phyloP scores from a whole-genome alignment of 30 jellyfish, hydroid and myxozoan species.

The Pseudorhiza aurosa region DNA sequence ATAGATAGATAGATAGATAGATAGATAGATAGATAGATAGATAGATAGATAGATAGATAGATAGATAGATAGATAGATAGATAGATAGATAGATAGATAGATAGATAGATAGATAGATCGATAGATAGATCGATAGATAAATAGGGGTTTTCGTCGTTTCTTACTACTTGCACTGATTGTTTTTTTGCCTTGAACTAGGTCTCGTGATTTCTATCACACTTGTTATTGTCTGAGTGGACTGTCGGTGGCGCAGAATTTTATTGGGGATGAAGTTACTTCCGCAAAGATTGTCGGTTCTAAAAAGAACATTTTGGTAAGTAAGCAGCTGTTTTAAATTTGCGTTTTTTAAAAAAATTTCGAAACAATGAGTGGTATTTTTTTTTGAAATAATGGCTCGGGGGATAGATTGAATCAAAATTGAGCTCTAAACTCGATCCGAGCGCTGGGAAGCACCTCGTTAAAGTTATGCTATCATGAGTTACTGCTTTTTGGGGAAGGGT shows the following conservation, averaged over 20 bases:
- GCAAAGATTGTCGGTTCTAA: constrained; percentile 69
- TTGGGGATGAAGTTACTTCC: constrained; percentile 73
- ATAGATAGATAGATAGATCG: no score
- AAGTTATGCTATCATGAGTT: no score
- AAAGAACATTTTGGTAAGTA: constrained; percentile 77
- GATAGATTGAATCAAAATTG: no score
- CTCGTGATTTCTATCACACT: constrained; percentile 92
- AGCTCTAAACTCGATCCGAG: no score
- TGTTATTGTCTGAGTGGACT: constrained; percentile 97
- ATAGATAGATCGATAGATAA: no score
- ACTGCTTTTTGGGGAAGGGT: no score
- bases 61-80: constrained; percentile 4
- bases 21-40: background rate
- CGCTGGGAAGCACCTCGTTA: no score
- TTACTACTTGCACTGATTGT: background rate
- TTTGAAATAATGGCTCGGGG: no score
- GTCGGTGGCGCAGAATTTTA: constrained; percentile 92
- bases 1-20: background rate
- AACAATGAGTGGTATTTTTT: no score
- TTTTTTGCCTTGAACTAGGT: background rate
- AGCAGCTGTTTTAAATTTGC: no score
- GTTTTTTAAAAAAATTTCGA: no score
- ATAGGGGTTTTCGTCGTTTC: no score
- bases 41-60: background rate
- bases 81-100: constrained; percentile 4